A percentile compares a stretch with the other conserved stretches of the same genome.
Evolutionary conservation across 2,113 vertebrate genomes (phyloP).

Genomic region (Glaucomys volans): DNA sequence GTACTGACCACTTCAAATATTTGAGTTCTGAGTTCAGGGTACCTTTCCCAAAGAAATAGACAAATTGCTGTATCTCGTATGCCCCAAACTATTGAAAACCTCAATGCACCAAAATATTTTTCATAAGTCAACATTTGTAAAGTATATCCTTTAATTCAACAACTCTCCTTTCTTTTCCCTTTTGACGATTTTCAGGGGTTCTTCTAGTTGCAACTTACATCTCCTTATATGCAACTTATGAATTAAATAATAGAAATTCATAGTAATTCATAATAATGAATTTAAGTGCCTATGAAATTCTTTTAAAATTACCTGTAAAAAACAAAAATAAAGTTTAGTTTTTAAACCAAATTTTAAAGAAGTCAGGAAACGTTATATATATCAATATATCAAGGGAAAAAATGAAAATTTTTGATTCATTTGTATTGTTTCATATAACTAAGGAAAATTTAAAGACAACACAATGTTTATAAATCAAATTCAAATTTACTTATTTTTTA

Average conservation of each 20-base stretch:
- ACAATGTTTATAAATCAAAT: neutral
- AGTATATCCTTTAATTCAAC: slow-evolving; percentile 45
- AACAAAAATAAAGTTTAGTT: neutral
- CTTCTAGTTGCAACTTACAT: neutral
- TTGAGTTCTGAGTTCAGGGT: neutral
- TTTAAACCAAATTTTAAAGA: neutral
- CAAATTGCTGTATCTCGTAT: neutral
- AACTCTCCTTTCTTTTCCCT: neutral
- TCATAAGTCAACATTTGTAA: neutral
- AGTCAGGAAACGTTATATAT: neutral
- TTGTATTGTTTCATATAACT: neutral
- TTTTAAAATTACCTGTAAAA: neutral
- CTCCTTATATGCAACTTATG: neutral
- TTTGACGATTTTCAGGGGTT: neutral
- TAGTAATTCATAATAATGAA: neutral
- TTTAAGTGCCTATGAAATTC: slow-evolving; percentile 22
- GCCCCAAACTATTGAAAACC: neutral
- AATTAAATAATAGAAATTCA: slow-evolving; percentile 4
- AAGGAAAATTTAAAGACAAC: neutral
- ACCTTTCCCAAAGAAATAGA: neutral
- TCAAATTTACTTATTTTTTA: neutral
- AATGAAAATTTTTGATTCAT: neutral
- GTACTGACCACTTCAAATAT: neutral
- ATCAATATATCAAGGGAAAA: neutral
- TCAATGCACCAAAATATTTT: slow-evolving; percentile 21